Evolutionary conservation across 2,113 vertebrate genomes (phyloP).

Genomic region (Smithornis capensis): DNA sequence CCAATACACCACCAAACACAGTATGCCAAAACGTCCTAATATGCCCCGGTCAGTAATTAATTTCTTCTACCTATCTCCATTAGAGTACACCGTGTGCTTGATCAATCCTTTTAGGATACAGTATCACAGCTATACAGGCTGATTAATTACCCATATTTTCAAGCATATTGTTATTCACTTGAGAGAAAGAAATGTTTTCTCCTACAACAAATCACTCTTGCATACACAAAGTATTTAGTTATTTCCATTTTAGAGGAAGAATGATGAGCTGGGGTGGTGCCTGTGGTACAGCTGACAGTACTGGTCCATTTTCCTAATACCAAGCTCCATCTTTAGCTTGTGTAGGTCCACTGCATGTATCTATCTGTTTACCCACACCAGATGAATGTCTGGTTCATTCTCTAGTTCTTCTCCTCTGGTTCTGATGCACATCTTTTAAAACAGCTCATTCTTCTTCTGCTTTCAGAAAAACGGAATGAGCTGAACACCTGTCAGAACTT

Average conservation of each 20-base stretch:
- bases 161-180: neutral
- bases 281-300: neutral
- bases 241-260: neutral
- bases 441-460: neutral
- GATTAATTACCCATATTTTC: constrained; percentile 15
- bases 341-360: neutral
- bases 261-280: neutral
- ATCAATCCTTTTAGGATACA: neutral
- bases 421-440: neutral
- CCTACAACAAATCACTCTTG: neutral
- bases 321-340: neutral
- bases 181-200: neutral
- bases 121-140: neutral
- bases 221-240: neutral
- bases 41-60: neutral
- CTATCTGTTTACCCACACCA: neutral
- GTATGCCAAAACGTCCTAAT: neutral
- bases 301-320: neutral
- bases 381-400: neutral
- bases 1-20: neutral
- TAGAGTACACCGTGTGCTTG: accelerated
- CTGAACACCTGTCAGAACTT: neutral
- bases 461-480: neutral
- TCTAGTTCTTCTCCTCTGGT: neutral
- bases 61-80: neutral